A percentile compares a stretch with the other conserved stretches of the same genome.
phyloP scores from a whole-genome alignment of 1,140 invertebrate genomes.

The Lethocerus indicus region DNA sequence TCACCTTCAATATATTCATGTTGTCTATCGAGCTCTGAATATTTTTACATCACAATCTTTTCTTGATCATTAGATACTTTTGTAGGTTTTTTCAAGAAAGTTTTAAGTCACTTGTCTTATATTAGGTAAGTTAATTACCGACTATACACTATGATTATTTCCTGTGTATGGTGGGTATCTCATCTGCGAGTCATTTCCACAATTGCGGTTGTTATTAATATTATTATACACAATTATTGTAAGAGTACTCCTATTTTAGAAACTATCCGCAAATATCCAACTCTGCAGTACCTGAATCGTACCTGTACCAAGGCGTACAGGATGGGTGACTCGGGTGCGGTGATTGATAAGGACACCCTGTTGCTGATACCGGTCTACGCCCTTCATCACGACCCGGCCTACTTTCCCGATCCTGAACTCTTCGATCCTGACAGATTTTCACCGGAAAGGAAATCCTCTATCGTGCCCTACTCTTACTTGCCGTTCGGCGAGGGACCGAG shows the following conservation, averaged over 20 bases:
- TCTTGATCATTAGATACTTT: no score
- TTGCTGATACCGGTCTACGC: constrained; percentile 24
- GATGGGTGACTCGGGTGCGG: constrained; percentile 13
- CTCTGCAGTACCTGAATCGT: constrained; percentile 26
- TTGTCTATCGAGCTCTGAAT: no score
- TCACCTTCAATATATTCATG: no score
- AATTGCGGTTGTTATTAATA: no score
- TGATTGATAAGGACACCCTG: constrained; percentile 20
- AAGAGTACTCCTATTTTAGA: constrained; percentile 24
- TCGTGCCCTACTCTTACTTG: constrained; percentile 32
- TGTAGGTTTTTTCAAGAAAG: no score
- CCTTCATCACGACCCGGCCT: constrained; percentile 25
- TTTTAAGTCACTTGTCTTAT: no score
- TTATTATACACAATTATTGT: no score
- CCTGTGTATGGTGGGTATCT: no score
- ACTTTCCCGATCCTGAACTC: constrained; percentile 24
- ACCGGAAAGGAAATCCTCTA: constrained; percentile 16
- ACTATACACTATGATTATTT: no score
- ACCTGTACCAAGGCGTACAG: constrained; percentile 27
- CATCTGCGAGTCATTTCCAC: no score
- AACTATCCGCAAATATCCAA: constrained; percentile 35
- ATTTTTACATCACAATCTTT: no score
- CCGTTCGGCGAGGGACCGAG: constrained; percentile 64
- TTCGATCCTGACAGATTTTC: constrained; percentile 26
- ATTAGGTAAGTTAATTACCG: no score